Conservation (phyloP, 2,113 vertebrate species). For the Triplophysa siluroides region DNA sequence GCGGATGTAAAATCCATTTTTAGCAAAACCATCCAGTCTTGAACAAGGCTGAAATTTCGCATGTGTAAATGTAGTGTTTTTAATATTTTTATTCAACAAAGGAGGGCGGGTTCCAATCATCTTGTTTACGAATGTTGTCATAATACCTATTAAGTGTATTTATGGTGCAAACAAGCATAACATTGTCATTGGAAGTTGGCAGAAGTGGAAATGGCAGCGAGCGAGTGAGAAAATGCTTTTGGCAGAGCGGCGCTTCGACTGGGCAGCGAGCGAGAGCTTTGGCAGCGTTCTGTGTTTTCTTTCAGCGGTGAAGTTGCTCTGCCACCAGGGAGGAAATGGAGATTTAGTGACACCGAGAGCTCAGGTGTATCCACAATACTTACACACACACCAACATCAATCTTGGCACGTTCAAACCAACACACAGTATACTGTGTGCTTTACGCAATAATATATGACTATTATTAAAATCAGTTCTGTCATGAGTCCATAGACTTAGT, state of each 20-base stretch:
- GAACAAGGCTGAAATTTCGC: not conserved
- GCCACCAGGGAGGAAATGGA: slow-evolving; percentile 21
- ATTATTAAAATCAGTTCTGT: slow-evolving; percentile 13
- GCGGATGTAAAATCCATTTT: not conserved
- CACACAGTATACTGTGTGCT: not conserved
- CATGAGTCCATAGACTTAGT: not conserved
- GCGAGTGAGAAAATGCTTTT: slow-evolving; percentile 38
- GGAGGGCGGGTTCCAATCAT: not conserved
- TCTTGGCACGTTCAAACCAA: slow-evolving; percentile 32
- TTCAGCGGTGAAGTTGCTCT: slow-evolving; percentile 31
- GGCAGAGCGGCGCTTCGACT: slow-evolving; percentile 35
- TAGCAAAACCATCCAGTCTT: not conserved
- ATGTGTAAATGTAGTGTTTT: not conserved
- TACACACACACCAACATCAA: slow-evolving; percentile 33
- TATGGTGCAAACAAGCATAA: slow-evolving; percentile 41
- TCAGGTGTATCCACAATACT: slow-evolving; percentile 43
- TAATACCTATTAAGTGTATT: slow-evolving; percentile 29
- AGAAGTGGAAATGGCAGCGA: slow-evolving; percentile 25
- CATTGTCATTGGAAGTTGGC: slow-evolving; percentile 42
- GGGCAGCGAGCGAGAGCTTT: slow-evolving; percentile 33
- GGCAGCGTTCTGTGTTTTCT: slow-evolving; percentile 39
- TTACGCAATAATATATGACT: not conserved
- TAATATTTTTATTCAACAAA: not conserved
- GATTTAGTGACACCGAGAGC: slow-evolving; percentile 45
- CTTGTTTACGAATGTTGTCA: slow-evolving; percentile 35